A percentile compares a stretch with the other conserved stretches of the same genome.
phyloP scores from a whole-genome alignment of 2,113 vertebrate genomes.

The Acanthisitta chloris region DNA sequence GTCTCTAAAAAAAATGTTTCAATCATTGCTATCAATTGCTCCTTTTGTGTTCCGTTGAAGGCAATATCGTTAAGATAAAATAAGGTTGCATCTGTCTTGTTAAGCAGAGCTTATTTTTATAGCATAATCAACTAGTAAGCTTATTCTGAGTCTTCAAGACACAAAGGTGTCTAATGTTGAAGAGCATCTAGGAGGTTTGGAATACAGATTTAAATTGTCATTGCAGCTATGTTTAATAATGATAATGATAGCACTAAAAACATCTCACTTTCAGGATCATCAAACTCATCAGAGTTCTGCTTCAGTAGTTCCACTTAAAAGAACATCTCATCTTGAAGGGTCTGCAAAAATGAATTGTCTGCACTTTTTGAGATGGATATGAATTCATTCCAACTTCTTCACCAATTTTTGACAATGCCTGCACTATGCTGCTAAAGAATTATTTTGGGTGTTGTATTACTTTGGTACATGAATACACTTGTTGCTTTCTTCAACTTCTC shows the following conservation, averaged over 20 bases:
- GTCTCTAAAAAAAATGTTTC: background rate
- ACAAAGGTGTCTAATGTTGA: slow-evolving; percentile 62
- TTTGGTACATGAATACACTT: background rate
- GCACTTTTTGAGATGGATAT: background rate
- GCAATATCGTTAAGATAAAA: slow-evolving; percentile 25
- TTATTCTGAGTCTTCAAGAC: slow-evolving; percentile 19
- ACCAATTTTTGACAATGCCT: background rate
- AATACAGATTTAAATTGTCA: slow-evolving; percentile 24
- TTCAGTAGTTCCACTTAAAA: slow-evolving; percentile 8
- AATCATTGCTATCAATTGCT: slow-evolving; percentile 31
- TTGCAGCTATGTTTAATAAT: background rate
- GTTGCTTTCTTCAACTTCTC: background rate
- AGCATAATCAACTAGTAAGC: slow-evolving; percentile 24
- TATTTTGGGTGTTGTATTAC: background rate
- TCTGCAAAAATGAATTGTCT: background rate
- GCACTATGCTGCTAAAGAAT: background rate
- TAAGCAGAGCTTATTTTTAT: slow-evolving; percentile 28
- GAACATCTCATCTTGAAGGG: background rate
- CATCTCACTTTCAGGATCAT: slow-evolving; percentile 29
- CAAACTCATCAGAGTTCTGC: slow-evolving; percentile 22
- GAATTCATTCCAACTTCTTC: background rate
- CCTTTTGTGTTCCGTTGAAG: slow-evolving; percentile 39
- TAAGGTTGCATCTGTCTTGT: slow-evolving; percentile 24
- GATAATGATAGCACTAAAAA: slow-evolving; percentile 48
- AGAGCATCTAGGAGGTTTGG: slow-evolving; percentile 8